Base-by-base conservation (phyloP, 2,888 invertebrate genomes). In the Macrophya annulata region DNA sequence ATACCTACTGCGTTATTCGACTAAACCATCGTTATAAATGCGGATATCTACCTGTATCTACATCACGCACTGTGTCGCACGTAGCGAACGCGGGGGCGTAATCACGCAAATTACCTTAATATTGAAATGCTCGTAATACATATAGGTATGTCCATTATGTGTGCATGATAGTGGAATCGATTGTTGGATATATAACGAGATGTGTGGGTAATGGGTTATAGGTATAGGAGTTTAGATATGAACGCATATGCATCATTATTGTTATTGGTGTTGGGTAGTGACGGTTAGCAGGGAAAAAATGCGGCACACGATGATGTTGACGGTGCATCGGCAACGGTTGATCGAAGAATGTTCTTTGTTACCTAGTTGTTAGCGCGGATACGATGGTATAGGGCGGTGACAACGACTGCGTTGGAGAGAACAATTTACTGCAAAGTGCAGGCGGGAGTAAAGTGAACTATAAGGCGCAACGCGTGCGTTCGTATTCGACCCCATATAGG, bases 291-390 rank as follows among this genome's bases (percentile, higher is more conserved):
- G 25, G 12, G 45, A 21, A 37, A 17, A 48, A 72, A 21, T 81
- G 81, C 40, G 37, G 40, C 43, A 40, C n/a, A n/a, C 45, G 51
- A 72, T n/a, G 43, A 40, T 43, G 43, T 40, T 43, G 55, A 31
- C 77, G 31, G 17, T 51, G 74, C 74, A 84, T 40, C 25, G 43
- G 76, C 84, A 45, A 68, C 45, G 45, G 37, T 21, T 9, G 25
- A 62, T 79, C 84, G 86, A 88, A 88, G 90, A 90, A 90, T 90
- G 90, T 89, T 90, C 91, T 91, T 91, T 91, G 91, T 91, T 88
- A 3, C 1, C 31, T 31, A 86, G 86, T 84, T 85, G 87, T 72
- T 72, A 8, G 86, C 84, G 48, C 85, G 37, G 25, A 76, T 51
- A 82, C 85, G 79, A 85, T 85, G 86, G 76, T 87, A 68, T 87